Evolutionary conservation across 2,888 invertebrate genomes (phyloP), one percentile per base, ranked within the genome.

Genomic region (Noctua fimbriata): DNA sequence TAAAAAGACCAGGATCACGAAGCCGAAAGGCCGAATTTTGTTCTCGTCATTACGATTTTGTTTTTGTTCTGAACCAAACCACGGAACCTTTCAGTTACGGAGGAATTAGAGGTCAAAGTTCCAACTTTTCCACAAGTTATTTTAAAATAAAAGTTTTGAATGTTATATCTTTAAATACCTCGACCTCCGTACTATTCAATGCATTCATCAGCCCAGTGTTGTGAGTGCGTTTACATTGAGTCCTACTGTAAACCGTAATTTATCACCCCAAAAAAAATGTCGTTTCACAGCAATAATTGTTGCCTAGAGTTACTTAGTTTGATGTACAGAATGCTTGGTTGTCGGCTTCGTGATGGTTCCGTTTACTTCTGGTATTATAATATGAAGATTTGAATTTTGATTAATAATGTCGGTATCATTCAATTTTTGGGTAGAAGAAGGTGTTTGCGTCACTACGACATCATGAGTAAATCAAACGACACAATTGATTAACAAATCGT

Each of bases 401-500:
- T n/a, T 18, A 14, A 32, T 32, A 9, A 4, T 70, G 14, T 16
- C 3, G 28, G 1, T 1, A 10, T 73, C n/a, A 32, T 18, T 55
- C 28, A 32, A n/a, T n/a, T 58, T 55, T 16, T 2, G n/a, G n/a
- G 16, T 55, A 36, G 16, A 24, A 36, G 16, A 24, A 14, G 18
- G 18, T 49, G 32, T 52, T 60, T 36, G 4, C 6, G 1, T 52
- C 32, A 47, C 21, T 28, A 28, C 24, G 1, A 32, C 0, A 52
- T 41, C 1, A 44, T 9, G 75, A 75, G 69, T 21, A 93, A 96
- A 94, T 93, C 79, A 96, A 96, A 96, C 94, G 92, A 93, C 71
- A 89, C 63, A 82, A 76, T 87, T 95, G 92, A 95, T 96, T 97
- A 97, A 97, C 97, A 97, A 97, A 97, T 97, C 95, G 93, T 96